Conservation (phyloP, 2,888 invertebrate genomes). For the Chrysomela aeneicollis region DNA sequence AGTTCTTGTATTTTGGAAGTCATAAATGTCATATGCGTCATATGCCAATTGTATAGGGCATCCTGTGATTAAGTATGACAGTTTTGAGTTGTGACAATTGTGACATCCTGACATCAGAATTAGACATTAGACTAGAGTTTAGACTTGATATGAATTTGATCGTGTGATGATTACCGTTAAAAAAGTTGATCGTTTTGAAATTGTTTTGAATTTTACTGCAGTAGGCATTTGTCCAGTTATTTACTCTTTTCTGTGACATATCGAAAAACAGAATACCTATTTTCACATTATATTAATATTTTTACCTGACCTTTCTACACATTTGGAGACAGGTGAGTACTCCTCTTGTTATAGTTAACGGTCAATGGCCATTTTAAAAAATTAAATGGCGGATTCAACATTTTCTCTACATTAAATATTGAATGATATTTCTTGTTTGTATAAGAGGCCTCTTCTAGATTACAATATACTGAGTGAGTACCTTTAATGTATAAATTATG, state of each 20-base stretch:
- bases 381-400: slow-evolving; percentile 17
- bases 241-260: background rate
- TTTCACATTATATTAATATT: background rate
- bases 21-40: background rate
- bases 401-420: background rate
- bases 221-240: background rate
- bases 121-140: no score
- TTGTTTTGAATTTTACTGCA: background rate
- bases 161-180: background rate
- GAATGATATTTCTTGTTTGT: no score
- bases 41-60: no score
- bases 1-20: background rate
- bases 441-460: no score
- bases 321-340: background rate
- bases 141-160: background rate
- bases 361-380: slow-evolving; percentile 25
- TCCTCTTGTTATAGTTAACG: background rate
- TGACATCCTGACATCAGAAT: no score
- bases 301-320: background rate
- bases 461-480: no score
- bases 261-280: background rate
- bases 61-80: no score
- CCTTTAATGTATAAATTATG: no score
- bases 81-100: no score
- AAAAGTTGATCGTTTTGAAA: background rate